phyloP scores from a whole-genome alignment of 2,113 vertebrate genomes.

The Colistium nudipinnis region DNA sequence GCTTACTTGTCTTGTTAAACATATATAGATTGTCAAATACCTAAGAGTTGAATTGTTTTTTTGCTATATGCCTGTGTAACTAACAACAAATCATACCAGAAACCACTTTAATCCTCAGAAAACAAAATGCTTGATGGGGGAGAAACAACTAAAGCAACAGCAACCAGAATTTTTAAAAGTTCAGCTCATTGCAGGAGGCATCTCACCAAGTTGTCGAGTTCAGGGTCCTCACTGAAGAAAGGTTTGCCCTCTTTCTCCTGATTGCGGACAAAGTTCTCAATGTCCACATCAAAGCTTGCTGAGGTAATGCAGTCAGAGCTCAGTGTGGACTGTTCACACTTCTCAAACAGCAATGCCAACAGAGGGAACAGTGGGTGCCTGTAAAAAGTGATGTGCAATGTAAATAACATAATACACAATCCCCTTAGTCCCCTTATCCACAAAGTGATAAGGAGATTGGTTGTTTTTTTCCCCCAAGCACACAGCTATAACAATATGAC shows the following conservation, averaged over 20 bases:
- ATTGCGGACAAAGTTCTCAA: conserved; percentile 95
- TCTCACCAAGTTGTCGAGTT: conserved; percentile 96
- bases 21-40: too few species aligned
- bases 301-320: conserved; percentile 98
- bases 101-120: not conserved
- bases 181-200: not conserved
- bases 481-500: too few species aligned
- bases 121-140: not conserved
- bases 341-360: conserved; percentile 95
- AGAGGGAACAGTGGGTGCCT: conserved; percentile 87
- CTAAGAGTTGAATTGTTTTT: too few species aligned
- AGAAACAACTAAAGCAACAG: not conserved
- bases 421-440: too few species aligned
- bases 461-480: too few species aligned
- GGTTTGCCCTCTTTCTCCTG: conserved; percentile 97
- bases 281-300: conserved; percentile 96
- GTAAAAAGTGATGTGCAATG: too few species aligned
- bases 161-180: not conserved
- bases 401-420: too few species aligned
- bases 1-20: too few species aligned
- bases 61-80: too few species aligned
- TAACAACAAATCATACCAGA: not conserved
- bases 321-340: conserved; percentile 96
- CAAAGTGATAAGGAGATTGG: too few species aligned
- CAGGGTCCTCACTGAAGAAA: conserved; percentile 97